Base-by-base conservation (phyloP, 2,113 vertebrate genomes). In the Lates calcarifer region DNA sequence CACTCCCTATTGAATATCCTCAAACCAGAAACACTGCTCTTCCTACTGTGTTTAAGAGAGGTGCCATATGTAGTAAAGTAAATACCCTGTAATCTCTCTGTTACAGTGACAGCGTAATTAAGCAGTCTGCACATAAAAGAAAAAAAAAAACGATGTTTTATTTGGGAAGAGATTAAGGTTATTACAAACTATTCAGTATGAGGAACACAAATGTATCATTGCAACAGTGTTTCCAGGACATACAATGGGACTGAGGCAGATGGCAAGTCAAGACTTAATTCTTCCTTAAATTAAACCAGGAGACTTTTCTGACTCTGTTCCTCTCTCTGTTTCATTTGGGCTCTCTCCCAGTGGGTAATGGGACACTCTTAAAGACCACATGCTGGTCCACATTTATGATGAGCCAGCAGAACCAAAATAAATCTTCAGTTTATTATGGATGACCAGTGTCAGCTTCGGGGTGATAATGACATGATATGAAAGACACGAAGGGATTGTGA, bases 371-470 rank as follows among this genome's bases (percentile, higher is more conserved):
- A 57, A 49, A 80, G 78, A 81, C 79, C 81, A 31, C 82, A 79
- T 76, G 71, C 69, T 85, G 81, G 45, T 63, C 29, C 39, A 60
- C 63, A 70, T 43, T 26, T 28, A 81, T 64, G 75, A 82, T 84
- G 75, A 91, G 68, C 75, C 83, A 85, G 72, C 77, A 78, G 71
- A 71, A 78, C 67, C 12, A 62, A 88, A 88, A 80, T 82, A 57
- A 82, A 72, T 74, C 65, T 77, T 58, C 47, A 72, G 37, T 75
- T 77, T 47, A 81, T 70, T 64, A 68, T 37, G 37, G 49, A 51
- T 62, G 58, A 55, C 31, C 31, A 29, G 18, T 56, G 74, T 78
- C 56, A 64, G 69, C 63, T 41, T 26, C 10, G 33, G 24, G 20
- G 14, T 72, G 22, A 55, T 80, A 45, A 45, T 72, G 39, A 43